Conservation (phyloP, 2,797 vertebrate species). For the Ctenopoma kingsleyae region DNA sequence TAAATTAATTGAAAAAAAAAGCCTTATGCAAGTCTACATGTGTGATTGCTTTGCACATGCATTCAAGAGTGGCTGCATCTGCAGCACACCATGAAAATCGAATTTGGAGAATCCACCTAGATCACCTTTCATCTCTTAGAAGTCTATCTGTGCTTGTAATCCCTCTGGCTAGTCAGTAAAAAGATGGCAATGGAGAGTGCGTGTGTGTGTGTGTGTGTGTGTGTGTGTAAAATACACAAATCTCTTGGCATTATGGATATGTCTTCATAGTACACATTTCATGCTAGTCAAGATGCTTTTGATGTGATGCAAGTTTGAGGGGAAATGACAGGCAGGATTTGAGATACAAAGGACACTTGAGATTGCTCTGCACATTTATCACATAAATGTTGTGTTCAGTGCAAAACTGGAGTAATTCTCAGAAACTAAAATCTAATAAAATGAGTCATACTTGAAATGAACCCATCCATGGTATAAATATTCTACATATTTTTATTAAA, state of each 20-base stretch:
- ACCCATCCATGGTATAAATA: too few species aligned
- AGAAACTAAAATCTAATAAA: background rate
- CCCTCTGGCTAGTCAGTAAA: conserved; percentile 41
- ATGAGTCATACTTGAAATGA: background rate
- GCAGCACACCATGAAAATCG: conserved; percentile 70
- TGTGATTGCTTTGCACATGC: conserved; percentile 61
- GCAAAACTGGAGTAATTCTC: conserved; percentile 6
- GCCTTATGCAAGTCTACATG: too few species aligned
- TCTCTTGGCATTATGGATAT: conserved; percentile 39
- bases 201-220: conserved; percentile 4
- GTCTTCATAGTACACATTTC: conserved; percentile 60
- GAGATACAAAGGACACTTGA: conserved; percentile 23
- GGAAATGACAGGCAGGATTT: conserved; percentile 40
- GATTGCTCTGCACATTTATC: conserved; percentile 13
- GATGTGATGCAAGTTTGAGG: conserved; percentile 56
- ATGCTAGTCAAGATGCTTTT: conserved; percentile 46
- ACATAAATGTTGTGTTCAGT: conserved; percentile 5
- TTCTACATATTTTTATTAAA: background rate
- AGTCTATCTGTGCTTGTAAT: conserved; percentile 65
- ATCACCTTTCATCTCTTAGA: conserved; percentile 75
- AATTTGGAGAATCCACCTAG: conserved; percentile 68
- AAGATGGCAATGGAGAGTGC: conserved; percentile 18
- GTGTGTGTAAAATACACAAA: conserved; percentile 24
- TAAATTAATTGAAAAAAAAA: too few species aligned
- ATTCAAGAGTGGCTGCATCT: conserved; percentile 53